Base-by-base conservation (phyloP, 2,797 vertebrate species). In the Anolis apletophallus region DNA sequence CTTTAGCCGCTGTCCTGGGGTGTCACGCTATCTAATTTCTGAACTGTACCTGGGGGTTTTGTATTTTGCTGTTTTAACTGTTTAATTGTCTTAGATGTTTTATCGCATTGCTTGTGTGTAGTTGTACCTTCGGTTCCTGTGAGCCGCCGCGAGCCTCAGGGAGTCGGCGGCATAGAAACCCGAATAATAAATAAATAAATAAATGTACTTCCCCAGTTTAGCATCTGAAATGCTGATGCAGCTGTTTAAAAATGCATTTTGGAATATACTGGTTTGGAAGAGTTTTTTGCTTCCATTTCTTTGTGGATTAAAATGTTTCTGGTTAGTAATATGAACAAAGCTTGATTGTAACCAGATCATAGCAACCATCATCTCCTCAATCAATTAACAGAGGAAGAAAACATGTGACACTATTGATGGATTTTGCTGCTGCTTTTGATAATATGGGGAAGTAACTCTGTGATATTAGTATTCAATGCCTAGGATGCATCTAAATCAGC, bases 181-280 rank as follows among this genome's bases (percentile, higher is more conserved):
- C n/a, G n/a, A n/a, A n/a, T n/a, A n/a, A n/a, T n/a, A n/a, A n/a
- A n/a, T n/a, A n/a, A n/a, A n/a, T n/a, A n/a, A n/a, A n/a, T n/a
- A n/a, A n/a, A n/a, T n/a, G 73, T 75, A 75, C 71, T 81, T 86
- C 36, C 23, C 32, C 46, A 52, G 68, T 52, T 81, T 40, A 36
- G 50, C 67, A 19, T 59, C 55, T 75, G 57, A 64, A 81, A 55
- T 81, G 40, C 34, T 76, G 82, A 77, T 82, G 61, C 82, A 77
- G 29, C 34, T 59, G 57, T 59, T 21, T 59, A 21, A 26, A 81
- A 68, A 59, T 75, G 80, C 34, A 76, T 72, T 54, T 76, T 75
- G 71, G 17, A 21, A 69, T 74, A n/a, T 50, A 11, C 50, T 5
- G 52, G 26, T 81, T 54, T 55, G 46, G 26, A 40, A 50, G 5